phyloP scores from a whole-genome alignment of 1,140 invertebrate species.

The Arctopsyche grandis region DNA sequence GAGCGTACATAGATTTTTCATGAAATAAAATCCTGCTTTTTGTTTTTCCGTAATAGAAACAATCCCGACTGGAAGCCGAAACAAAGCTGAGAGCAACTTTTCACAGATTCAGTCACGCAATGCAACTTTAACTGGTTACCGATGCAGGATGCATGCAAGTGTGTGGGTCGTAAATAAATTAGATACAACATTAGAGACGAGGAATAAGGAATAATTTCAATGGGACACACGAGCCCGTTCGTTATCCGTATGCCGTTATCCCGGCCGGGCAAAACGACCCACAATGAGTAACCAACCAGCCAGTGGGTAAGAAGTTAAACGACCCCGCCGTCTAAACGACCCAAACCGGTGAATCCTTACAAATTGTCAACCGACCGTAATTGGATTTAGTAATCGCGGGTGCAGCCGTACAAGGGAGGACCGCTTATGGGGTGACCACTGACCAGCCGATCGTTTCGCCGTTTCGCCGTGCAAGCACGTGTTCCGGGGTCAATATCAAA shows the following conservation, averaged over 20 bases:
- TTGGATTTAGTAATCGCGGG: slow-evolving; percentile 48
- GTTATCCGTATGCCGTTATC: not conserved
- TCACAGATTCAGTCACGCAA: not conserved
- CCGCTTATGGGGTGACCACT: not conserved
- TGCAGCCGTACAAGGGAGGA: slow-evolving; percentile 47
- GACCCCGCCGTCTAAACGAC: slow-evolving; percentile 7
- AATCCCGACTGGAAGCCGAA: too few species aligned
- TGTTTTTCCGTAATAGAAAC: too few species aligned
- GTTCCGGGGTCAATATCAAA: not conserved
- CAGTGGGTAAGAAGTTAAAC: slow-evolving; percentile 1
- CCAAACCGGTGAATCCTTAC: slow-evolving; percentile 36
- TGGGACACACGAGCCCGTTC: not conserved
- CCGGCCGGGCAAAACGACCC: not conserved
- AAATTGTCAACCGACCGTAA: slow-evolving; percentile 47
- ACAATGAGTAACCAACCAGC: too few species aligned
- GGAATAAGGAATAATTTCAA: not conserved
- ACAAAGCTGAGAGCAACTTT: too few species aligned
- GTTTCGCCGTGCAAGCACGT: not conserved
- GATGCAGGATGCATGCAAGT: not conserved
- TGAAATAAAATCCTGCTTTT: too few species aligned
- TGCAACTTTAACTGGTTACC: too few species aligned
- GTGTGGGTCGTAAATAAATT: not conserved
- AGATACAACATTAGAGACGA: not conserved
- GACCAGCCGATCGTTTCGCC: not conserved
- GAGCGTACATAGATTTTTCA: too few species aligned